phyloP scores from a whole-genome alignment of 2,797 vertebrate genomes.

The Neosilurus mollespiculum region DNA sequence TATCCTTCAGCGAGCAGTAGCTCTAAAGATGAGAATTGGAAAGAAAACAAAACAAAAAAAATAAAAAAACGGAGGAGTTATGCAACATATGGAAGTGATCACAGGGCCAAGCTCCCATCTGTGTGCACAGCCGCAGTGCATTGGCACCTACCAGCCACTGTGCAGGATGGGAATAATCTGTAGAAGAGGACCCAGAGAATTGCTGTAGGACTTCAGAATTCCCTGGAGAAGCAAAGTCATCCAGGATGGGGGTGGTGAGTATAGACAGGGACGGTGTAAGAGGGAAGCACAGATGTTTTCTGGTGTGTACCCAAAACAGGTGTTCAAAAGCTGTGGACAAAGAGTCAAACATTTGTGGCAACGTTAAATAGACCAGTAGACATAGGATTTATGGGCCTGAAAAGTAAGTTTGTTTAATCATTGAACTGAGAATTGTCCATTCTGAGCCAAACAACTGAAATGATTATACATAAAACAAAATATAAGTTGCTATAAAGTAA shows the following conservation, averaged over 20 bases:
- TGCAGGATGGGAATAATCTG: constrained; percentile 73
- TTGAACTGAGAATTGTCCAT: neutral
- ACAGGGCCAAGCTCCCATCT: constrained; percentile 72
- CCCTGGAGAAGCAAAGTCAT: constrained; percentile 60
- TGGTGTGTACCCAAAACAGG: constrained; percentile 73
- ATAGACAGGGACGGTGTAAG: constrained; percentile 40
- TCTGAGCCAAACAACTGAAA: neutral
- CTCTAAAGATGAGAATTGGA: constrained; percentile 67
- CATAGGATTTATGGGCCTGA: constrained; percentile 42
- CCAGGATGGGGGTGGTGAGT: constrained; percentile 39
- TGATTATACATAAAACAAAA: constrained; percentile 1
- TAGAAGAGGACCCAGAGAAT: constrained; percentile 67
- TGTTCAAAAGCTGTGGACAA: constrained; percentile 55
- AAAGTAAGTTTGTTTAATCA: constrained; percentile 4
- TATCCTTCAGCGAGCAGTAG: constrained; percentile 49
- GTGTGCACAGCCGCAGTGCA: constrained; percentile 66
- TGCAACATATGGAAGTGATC: constrained; percentile 79
- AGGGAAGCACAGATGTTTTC: constrained; percentile 60
- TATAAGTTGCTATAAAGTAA: constrained; percentile 62
- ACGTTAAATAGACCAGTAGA: constrained; percentile 43
- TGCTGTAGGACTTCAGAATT: constrained; percentile 65
- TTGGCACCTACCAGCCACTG: constrained; percentile 70
- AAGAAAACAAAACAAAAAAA: constrained; percentile 66
- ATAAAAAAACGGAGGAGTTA: constrained; percentile 51
- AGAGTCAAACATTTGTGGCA: constrained; percentile 58